Evolutionary conservation across 2,797 vertebrate genomes (phyloP).

Genomic region (Buphagus erythrorhynchus): DNA sequence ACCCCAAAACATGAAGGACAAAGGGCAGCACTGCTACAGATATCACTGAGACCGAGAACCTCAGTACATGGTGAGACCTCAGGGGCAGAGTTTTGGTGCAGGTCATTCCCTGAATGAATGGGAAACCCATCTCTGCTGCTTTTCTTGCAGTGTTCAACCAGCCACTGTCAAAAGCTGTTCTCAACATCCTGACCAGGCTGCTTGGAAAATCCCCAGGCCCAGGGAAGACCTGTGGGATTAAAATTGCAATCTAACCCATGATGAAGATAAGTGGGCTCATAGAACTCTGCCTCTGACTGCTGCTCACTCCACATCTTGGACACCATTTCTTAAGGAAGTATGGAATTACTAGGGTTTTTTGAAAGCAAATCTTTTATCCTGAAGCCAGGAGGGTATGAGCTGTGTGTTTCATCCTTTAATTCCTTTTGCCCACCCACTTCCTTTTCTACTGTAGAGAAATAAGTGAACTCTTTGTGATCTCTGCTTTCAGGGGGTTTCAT

Average conservation of each 20-base stretch:
- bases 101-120: not conserved
- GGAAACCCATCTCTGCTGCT: not conserved
- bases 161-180: not conserved
- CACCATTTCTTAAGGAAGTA: not conserved
- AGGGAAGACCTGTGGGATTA: not conserved
- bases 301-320: not conserved
- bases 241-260: not conserved
- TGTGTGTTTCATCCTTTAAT: conserved; percentile 13
- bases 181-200: not conserved
- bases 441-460: not conserved
- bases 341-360: not conserved
- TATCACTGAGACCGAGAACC: rapidly evolving
- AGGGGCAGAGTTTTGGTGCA: not conserved
- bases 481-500: not conserved
- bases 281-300: not conserved
- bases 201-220: not conserved
- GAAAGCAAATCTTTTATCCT: not conserved
- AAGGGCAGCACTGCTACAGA: not conserved
- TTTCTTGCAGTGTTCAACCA: not conserved
- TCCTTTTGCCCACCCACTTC: conserved; percentile 43
- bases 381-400: not conserved
- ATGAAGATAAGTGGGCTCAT: not conserved
- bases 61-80: rapidly evolving
- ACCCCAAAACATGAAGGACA: not conserved
- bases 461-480: conserved; percentile 46